Base-by-base conservation (phyloP, 2,888 invertebrate species). In the Pilophorus perplexus region DNA sequence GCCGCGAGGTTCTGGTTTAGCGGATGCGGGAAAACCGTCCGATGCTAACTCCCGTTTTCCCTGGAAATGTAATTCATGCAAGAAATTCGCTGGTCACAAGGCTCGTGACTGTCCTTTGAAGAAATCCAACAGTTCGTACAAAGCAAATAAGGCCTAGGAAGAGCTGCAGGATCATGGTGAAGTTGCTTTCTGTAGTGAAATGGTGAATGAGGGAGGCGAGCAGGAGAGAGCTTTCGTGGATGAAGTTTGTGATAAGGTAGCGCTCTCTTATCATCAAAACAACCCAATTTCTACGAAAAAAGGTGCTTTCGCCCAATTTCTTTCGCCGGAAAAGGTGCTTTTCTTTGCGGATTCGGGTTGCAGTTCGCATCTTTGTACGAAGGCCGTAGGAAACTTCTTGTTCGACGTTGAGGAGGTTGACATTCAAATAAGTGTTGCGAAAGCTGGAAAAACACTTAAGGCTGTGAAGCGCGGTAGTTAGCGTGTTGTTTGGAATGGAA, bases 381-480 rank as follows among this genome's bases (percentile, higher is more conserved):
- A 16, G 46, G 18, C 10, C 18, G 16, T 18, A 12, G 46, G 22
- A 8, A 10, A 16, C 14, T 46, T 46, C 18, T 20, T 46, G 46
- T 18, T 46, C 12, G 46, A 46, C 18, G 12, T 20, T 20, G 46
- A 46, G 22, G 18, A 16, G 18, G 46, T 46, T 18, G 22, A 46
- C 18, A 20, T 46, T 20, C 16, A 46, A 20, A 46, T 46, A 18
- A 12, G 18, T 18, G 46, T 46, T 20, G 46, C 46, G 12, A 46
- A 46, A 20, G 22, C 16, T 18, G 46, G 16, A 14, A 2, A 5
- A 46, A 16, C 14, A 18, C 10, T 46, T 16, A 12, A 12, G 12
- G 46, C 52, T 14, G 27, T 52, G n/a, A 52, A 28, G 20, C n/a
- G 28, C n/a, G 52, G 52, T 16, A 52, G 20, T 16, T 20, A 23